phyloP scores from a whole-genome alignment of 2,113 vertebrate genomes.

The Cinclus cinclus region DNA sequence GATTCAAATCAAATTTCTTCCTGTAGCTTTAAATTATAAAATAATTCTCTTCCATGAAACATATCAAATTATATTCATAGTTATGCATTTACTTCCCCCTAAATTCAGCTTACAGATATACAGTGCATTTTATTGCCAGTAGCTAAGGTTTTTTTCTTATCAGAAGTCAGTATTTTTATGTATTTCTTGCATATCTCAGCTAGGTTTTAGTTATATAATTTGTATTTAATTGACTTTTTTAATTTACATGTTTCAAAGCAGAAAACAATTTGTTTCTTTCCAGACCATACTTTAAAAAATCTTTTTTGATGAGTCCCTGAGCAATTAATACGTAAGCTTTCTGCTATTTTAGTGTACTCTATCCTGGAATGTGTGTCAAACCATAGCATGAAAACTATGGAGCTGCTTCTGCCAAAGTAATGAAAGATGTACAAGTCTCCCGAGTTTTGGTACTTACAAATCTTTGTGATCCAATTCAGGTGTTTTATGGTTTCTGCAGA shows the following conservation, averaged over 20 bases:
- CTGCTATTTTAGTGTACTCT: background rate
- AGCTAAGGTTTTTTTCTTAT: background rate
- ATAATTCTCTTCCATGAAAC: background rate
- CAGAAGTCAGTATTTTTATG: background rate
- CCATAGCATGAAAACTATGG: background rate
- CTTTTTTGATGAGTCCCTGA: background rate
- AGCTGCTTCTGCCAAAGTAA: background rate
- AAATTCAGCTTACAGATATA: background rate
- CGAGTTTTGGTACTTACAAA: background rate
- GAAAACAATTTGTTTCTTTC: background rate
- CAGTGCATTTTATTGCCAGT: background rate
- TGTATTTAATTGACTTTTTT: background rate
- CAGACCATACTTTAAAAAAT: background rate
- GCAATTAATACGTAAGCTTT: background rate
- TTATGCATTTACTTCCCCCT: background rate
- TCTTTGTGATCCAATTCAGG: background rate
- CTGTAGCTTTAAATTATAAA: background rate
- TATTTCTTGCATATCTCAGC: background rate
- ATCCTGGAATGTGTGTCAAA: background rate
- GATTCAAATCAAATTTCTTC: constrained; percentile 20
- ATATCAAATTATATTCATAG: background rate
- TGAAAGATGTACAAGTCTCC: background rate
- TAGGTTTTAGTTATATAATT: background rate
- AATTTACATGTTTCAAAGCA: background rate
- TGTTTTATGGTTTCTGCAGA: background rate